Conservation (phyloP, 2,888 invertebrate genomes). For the Linnaemya vulpina region DNA sequence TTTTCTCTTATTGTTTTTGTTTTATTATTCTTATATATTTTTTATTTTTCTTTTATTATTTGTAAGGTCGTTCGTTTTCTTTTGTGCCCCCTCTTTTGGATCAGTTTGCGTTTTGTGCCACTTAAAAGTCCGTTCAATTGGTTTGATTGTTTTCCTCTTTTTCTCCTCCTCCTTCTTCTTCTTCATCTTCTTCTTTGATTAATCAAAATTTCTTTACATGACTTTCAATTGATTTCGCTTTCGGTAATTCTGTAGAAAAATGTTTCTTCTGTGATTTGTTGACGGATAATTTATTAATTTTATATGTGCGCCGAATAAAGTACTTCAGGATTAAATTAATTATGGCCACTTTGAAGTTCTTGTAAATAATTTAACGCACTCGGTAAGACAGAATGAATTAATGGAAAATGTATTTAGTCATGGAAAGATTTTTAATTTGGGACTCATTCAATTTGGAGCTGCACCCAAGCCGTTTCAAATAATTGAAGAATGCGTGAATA, state of each 20-base stretch:
- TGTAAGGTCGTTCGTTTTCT: conserved; percentile 26
- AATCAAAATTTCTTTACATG: conserved; percentile 47
- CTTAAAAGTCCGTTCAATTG: conserved; percentile 49
- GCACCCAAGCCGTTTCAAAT: background rate
- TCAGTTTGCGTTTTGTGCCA: conserved; percentile 32
- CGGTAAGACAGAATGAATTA: background rate
- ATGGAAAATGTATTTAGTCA: conserved; percentile 12
- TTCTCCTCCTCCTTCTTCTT: too few species aligned
- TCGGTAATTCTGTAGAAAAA: conserved; percentile 68
- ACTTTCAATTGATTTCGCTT: conserved; percentile 71
- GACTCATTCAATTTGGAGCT: background rate
- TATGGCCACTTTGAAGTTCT: conserved; percentile 9
- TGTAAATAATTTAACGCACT: conserved; percentile 1
- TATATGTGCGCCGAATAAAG: conserved; percentile 47
- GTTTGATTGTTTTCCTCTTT: conserved; percentile 26
- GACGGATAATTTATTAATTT: conserved; percentile 58
- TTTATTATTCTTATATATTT: background rate
- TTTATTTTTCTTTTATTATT: background rate
- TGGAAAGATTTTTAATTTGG: background rate
- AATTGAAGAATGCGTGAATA: background rate
- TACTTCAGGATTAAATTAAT: conserved; percentile 60
- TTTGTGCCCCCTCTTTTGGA: conserved; percentile 4
- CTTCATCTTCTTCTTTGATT: conserved; percentile 33
- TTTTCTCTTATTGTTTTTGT: background rate
- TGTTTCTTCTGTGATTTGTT: conserved; percentile 25